Conservation (phyloP, 30 jellyfish, hydroid and myxozoan genomes). For the Hydractinia symbiolongicarpus region DNA sequence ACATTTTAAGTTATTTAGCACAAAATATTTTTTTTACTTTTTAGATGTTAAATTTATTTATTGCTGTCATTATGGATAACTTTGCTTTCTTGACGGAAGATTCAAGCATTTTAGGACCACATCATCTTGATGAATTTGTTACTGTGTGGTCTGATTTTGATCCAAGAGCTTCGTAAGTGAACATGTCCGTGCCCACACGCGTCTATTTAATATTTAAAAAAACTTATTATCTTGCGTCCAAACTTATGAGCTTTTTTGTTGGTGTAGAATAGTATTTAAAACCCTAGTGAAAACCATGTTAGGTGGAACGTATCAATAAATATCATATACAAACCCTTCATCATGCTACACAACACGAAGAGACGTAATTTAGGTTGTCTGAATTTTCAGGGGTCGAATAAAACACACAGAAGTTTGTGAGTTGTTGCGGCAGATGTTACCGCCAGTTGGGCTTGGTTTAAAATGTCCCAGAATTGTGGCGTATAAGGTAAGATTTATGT, state of each 20-base stretch:
- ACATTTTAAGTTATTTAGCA: not conserved
- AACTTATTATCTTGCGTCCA: no score
- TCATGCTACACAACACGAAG: no score
- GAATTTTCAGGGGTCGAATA: constrained; percentile 33
- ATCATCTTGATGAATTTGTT: constrained; percentile 41
- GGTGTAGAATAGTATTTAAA: no score
- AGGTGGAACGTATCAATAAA: no score
- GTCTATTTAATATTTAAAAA: no score
- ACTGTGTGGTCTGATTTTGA: constrained; percentile 48
- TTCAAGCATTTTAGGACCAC: constrained; percentile 43
- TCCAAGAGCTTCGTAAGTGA: constrained; percentile 35
- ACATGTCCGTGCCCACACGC: not conserved
- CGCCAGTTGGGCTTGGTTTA: constrained; percentile 45
- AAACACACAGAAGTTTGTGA: constrained; percentile 46
- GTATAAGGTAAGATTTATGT: constrained; percentile 12
- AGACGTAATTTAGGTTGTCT: not conserved
- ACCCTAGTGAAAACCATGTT: no score
- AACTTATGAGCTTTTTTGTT: no score
- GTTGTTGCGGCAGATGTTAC: constrained; percentile 40
- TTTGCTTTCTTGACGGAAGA: constrained; percentile 46
- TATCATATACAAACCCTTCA: no score
- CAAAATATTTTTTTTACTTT: not conserved
- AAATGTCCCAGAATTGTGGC: constrained; percentile 42
- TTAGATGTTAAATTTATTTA: constrained; percentile 40
- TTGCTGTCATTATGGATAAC: constrained; percentile 51